These are phyloP conservation scores for Andricus grossulariae DNA, from an alignment of 1,140 invertebrate species.

Conservation along the genomic window DNA sequence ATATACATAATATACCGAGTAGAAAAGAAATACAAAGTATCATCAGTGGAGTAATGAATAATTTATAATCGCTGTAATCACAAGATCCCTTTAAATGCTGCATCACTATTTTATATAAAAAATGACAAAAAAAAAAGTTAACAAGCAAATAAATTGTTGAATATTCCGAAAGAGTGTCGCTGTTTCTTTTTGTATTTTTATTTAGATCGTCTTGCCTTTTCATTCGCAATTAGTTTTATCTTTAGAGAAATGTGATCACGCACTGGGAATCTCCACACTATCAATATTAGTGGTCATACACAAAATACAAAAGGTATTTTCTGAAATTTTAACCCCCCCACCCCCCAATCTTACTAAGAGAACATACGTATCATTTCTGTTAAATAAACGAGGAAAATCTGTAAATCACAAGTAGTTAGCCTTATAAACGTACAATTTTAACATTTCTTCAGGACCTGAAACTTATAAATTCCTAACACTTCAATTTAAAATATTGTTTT, in stretches of 20 bases:
- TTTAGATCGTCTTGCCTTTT: constrained; percentile 16
- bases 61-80: constrained; percentile 71
- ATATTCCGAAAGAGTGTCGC: constrained; percentile 39
- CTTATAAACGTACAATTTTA: too few species aligned
- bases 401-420: too few species aligned
- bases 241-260: constrained; percentile 30
- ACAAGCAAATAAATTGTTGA: constrained; percentile 63
- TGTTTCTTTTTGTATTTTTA: not conserved
- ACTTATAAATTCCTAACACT: too few species aligned
- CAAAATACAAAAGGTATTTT: too few species aligned
- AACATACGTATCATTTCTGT: too few species aligned
- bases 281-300: constrained; percentile 53
- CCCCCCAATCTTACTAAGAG: too few species aligned
- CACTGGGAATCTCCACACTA: constrained; percentile 64
- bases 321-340: too few species aligned
- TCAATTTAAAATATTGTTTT: too few species aligned
- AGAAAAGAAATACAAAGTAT: constrained; percentile 58
- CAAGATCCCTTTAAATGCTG: constrained; percentile 66
- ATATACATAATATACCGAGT: constrained; percentile 60
- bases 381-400: too few species aligned
- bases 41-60: constrained; percentile 65
- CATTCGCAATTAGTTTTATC: constrained; percentile 1
- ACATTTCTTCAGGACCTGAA: too few species aligned
- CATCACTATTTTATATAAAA: constrained; percentile 69
- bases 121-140: constrained; percentile 57